Evolutionary conservation across 2,797 vertebrate genomes (phyloP).

Genomic region (Bothrops alternatus): DNA sequence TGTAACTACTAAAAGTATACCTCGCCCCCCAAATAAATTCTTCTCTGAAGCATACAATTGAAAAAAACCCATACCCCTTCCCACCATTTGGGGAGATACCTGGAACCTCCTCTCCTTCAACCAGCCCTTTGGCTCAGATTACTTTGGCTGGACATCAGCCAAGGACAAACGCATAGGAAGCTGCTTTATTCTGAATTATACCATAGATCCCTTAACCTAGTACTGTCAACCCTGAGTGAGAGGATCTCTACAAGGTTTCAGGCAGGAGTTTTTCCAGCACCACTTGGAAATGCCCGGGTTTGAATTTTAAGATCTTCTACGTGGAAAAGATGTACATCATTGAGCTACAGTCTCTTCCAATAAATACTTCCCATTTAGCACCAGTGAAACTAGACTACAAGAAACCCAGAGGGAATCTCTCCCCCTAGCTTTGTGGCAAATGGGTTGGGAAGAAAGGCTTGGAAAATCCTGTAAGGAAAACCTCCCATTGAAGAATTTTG

Average conservation of each 20-base stretch:
- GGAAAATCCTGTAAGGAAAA: background rate
- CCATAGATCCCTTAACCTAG: background rate
- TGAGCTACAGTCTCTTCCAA: background rate
- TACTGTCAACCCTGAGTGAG: background rate
- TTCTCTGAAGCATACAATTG: constrained; percentile 14
- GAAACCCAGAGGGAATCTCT: background rate
- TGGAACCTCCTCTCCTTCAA: background rate
- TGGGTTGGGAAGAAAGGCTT: background rate
- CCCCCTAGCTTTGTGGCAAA: background rate
- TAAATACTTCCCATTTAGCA: constrained; percentile 14
- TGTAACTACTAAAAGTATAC: background rate
- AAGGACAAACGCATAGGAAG: background rate
- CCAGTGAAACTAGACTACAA: constrained; percentile 18
- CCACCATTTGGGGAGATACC: background rate
- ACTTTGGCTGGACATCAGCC: background rate
- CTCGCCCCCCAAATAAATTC: background rate
- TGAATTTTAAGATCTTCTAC: background rate
- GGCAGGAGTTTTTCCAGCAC: background rate
- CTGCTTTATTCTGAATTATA: background rate
- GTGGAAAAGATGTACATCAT: background rate
- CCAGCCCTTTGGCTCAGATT: background rate
- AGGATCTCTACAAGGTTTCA: background rate
- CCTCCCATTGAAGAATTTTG: too few species aligned
- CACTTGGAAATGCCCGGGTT: background rate
- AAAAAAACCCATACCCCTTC: background rate